These are phyloP conservation scores for Caranx ignobilis DNA, from an alignment of 2,113 vertebrate genomes.

Conservation along the genomic window DNA sequence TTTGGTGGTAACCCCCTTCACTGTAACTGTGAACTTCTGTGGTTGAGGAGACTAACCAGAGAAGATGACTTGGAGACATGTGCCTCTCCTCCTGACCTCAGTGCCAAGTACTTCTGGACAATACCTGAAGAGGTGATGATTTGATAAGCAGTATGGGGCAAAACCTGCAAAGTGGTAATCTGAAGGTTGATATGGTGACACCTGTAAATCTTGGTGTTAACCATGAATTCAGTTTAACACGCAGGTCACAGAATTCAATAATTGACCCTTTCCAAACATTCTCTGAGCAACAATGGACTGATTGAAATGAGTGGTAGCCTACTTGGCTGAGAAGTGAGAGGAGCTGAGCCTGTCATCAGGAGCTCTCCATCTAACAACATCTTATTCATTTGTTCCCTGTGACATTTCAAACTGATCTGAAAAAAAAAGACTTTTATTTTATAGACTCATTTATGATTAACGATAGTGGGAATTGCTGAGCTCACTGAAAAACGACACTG, in stretches of 20 bases:
- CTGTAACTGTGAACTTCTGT: slow-evolving; percentile 96
- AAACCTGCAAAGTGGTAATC: not conserved
- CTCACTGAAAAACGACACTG: too few species aligned
- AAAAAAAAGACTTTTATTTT: too few species aligned
- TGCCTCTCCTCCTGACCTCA: slow-evolving; percentile 90
- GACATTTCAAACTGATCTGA: not conserved
- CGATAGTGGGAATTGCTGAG: too few species aligned
- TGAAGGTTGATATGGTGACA: too few species aligned
- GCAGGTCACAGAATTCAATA: not conserved
- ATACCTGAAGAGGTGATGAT: slow-evolving; percentile 89
- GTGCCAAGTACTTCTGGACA: slow-evolving; percentile 95
- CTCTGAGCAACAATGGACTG: not conserved
- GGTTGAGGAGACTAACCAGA: slow-evolving; percentile 91
- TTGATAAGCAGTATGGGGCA: not conserved
- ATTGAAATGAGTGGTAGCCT: not conserved
- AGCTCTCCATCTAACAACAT: too few species aligned
- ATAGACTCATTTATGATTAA: too few species aligned
- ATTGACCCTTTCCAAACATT: not conserved
- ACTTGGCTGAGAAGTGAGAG: not conserved
- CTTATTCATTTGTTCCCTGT: not conserved
- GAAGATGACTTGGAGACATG: slow-evolving; percentile 96
- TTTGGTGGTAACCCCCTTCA: slow-evolving; percentile 95
- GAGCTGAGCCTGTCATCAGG: too few species aligned
- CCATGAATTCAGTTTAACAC: too few species aligned
- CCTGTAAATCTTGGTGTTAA: too few species aligned